phyloP scores from a whole-genome alignment of 2,113 vertebrate species.

The Lycaon pictus region DNA sequence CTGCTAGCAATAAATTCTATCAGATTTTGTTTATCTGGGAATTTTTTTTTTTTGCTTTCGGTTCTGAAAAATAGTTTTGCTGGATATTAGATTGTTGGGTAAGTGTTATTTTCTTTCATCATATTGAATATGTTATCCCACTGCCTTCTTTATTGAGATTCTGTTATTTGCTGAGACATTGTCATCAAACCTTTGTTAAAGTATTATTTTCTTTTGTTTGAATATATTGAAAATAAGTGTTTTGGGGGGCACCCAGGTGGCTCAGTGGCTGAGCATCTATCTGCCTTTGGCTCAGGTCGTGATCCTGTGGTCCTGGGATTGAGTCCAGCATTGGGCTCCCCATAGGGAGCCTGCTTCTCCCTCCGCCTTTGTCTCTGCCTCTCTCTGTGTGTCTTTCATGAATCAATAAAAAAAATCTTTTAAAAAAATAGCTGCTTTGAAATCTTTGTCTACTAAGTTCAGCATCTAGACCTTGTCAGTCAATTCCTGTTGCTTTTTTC shows the following conservation, averaged over 20 bases:
- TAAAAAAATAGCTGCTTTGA: conserved; percentile 21
- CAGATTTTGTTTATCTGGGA: not conserved
- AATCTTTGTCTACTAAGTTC: conserved; percentile 17
- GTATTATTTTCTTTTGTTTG: conserved; percentile 5
- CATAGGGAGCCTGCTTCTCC: too few species aligned
- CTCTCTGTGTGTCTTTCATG: too few species aligned
- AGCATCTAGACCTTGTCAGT: conserved; percentile 5
- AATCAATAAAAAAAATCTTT: too few species aligned
- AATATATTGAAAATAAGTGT: conserved; percentile 46
- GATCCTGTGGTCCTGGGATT: too few species aligned
- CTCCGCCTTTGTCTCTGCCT: too few species aligned
- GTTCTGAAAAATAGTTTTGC: conserved; percentile 1
- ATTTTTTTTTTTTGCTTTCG: conserved; percentile 39
- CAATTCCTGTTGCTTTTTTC: not conserved
- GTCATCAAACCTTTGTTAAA: conserved; percentile 1
- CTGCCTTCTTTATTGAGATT: conserved; percentile 2
- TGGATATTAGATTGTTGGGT: not conserved
- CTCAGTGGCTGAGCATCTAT: too few species aligned
- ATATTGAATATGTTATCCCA: not conserved
- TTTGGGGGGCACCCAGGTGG: not conserved
- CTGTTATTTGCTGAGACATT: conserved; percentile 4
- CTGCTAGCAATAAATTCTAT: not conserved
- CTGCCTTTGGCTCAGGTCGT: too few species aligned
- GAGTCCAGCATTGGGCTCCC: too few species aligned
- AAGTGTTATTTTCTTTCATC: conserved; percentile 21